Evolutionary conservation across 37 sponge, comb jelly and placozoan genomes (phyloP), one percentile per base, ranked within the genome.

Genomic region (Agelas oroides): DNA sequence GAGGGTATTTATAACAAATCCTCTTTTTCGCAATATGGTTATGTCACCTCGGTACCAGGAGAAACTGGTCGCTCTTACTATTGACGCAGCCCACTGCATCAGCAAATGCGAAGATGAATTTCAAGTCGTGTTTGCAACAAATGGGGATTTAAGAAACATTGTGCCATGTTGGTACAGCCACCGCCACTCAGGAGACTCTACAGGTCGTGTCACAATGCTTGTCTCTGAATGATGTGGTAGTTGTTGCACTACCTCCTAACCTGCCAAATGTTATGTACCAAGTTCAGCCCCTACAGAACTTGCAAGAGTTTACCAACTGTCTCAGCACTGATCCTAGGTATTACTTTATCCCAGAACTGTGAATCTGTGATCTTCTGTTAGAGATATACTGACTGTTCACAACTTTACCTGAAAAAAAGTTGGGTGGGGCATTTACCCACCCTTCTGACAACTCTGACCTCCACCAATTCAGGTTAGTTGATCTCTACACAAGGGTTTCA

Each of bases 401-500:
- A 37, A 19, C 15, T 86, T 19, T 86, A 77, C 46, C 28, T 21
- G 18, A 33, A 64, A 18, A 17, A 3, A 11, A 2, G 18, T 54
- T 84, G 16, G 84, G 84, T 64, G 65, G 30, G 13, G 21, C 31
- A 17, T 52, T 80, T 1, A 84, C 84, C 21, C 16, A 74, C 34
- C 84, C 84, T 20, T 6, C 55, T 37, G 76, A 55, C 19, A 34
- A 21, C 5, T 73, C 83, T 23, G 72, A 82, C 41, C 0, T 73
- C 11, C 30, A 25, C 19, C 24, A 61, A 12, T 84, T 40, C 34
- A 35, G 84, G 2, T 20, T 84, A 28, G 23, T 84, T 36, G 75
- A 73, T 16, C 74, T 84, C 68, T 84, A 40, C n/a, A 84, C 66
- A 18, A 73, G 76, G n/a, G n/a, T n/a, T n/a, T n/a, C n/a, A n/a